Evolutionary conservation across 2,888 invertebrate species (phyloP).

Genomic region (Anaspis maculata): DNA sequence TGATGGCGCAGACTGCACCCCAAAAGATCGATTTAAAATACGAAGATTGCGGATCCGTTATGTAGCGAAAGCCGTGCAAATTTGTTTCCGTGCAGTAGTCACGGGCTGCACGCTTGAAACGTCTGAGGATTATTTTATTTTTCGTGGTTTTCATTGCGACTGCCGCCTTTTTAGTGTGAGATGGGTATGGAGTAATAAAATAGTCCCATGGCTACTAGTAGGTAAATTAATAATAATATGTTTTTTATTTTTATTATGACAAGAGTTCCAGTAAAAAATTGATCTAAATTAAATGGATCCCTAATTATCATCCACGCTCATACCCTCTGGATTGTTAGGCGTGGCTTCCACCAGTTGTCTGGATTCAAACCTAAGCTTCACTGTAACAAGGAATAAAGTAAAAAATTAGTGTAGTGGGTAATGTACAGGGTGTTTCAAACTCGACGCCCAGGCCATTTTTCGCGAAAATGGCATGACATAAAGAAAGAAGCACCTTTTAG

Average conservation of each 20-base stretch:
- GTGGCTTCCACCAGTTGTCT: constrained; percentile 36
- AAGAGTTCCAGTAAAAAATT: no score
- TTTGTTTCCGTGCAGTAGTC: constrained; percentile 37
- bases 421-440: no score
- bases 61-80: constrained; percentile 19
- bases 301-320: constrained; percentile 2
- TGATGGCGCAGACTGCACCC: constrained; percentile 13
- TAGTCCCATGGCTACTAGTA: no score
- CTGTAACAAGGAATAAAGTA: constrained; percentile 33
- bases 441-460: no score
- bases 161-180: no score
- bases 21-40: constrained; percentile 16
- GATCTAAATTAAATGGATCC: not conserved
- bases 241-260: no score
- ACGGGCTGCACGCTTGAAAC: not conserved
- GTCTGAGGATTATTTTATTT: not conserved
- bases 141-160: not conserved
- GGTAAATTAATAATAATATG: no score
- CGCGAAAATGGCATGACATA: no score
- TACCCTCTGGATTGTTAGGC: constrained; percentile 15
- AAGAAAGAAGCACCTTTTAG: no score
- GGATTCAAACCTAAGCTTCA: constrained; percentile 45
- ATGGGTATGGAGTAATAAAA: no score
- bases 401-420: constrained; percentile 20
- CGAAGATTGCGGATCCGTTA: constrained; percentile 15